These are phyloP conservation scores for Cheirogaleus major DNA, from an alignment of 2,797 vertebrate genomes.

Conservation along the genomic window DNA sequence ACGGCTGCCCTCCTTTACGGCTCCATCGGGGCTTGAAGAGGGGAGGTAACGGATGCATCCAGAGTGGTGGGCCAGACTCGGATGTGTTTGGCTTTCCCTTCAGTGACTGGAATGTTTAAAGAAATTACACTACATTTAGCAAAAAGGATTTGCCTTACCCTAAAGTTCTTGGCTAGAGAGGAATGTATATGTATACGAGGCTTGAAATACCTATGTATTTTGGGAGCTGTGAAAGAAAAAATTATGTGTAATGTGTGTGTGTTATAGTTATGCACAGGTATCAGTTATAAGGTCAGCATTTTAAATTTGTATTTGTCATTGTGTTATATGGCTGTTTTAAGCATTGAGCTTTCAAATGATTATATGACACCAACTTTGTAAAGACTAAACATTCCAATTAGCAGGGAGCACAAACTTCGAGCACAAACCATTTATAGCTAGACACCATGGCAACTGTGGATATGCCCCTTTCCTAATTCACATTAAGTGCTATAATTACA, in stretches of 20 bases:
- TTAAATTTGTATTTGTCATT: neutral
- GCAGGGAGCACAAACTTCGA: constrained; percentile 10
- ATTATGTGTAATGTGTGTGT: neutral
- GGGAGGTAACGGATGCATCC: neutral
- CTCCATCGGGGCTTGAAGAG: neutral
- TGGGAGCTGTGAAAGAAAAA: constrained; percentile 5
- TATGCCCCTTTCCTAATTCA: constrained; percentile 70
- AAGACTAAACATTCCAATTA: constrained; percentile 73
- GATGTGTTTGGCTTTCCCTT: neutral
- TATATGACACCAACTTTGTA: constrained; percentile 63
- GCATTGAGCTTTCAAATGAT: neutral
- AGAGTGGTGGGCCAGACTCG: neutral
- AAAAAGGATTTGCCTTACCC: neutral
- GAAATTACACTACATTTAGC: neutral
- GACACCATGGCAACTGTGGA: constrained; percentile 70
- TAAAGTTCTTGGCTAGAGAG: neutral
- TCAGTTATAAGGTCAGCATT: neutral
- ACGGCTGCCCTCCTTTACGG: neutral
- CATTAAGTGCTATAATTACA: constrained; percentile 72
- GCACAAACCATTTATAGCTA: constrained; percentile 71
- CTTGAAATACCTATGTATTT: neutral
- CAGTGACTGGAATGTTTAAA: neutral
- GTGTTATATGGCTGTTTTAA: neutral
- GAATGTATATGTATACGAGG: neutral
- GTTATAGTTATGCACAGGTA: neutral